Percentiles rank a stretch among this genome's conserved stretches.
Conservation (phyloP, 2,888 invertebrate genomes). For the Punctoribates punctum region DNA sequence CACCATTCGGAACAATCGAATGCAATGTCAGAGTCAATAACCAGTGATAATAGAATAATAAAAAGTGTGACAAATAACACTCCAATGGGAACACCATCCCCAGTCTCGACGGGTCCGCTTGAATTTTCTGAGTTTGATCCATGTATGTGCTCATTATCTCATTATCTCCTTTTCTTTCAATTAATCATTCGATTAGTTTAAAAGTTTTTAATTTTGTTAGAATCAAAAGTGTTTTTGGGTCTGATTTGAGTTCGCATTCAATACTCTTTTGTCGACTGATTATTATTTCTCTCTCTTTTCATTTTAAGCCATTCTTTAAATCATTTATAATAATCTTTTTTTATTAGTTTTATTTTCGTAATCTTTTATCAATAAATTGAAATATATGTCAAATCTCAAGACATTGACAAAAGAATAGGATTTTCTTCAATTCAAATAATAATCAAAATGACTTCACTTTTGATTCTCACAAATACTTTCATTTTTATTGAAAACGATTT, state of each 20-base stretch:
- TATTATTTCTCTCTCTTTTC: background rate
- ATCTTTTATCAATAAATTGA: background rate
- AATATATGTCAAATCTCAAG: background rate
- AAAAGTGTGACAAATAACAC: conserved; percentile 10
- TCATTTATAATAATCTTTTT: background rate
- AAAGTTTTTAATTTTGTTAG: too few relatives aligned
- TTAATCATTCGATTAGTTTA: background rate
- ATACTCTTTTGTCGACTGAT: background rate
- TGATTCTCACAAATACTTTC: background rate
- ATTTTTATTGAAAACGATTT: background rate
- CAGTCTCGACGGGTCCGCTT: background rate
- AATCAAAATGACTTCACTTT: background rate
- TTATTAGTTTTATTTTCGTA: background rate
- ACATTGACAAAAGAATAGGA: background rate
- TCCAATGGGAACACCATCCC: background rate
- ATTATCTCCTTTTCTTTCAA: background rate
- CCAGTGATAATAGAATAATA: conserved; percentile 13
- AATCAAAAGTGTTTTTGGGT: background rate
- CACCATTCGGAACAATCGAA: conserved; percentile 11
- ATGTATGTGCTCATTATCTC: conserved; percentile 21
- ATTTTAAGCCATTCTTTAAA: background rate
- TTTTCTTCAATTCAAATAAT: background rate
- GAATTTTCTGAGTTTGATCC: conserved; percentile 20
- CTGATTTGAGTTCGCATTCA: background rate
- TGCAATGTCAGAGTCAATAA: background rate